These are phyloP conservation scores for Tenthredo distinguenda DNA, from an alignment of 2,888 invertebrate species.

Conservation along the genomic window DNA sequence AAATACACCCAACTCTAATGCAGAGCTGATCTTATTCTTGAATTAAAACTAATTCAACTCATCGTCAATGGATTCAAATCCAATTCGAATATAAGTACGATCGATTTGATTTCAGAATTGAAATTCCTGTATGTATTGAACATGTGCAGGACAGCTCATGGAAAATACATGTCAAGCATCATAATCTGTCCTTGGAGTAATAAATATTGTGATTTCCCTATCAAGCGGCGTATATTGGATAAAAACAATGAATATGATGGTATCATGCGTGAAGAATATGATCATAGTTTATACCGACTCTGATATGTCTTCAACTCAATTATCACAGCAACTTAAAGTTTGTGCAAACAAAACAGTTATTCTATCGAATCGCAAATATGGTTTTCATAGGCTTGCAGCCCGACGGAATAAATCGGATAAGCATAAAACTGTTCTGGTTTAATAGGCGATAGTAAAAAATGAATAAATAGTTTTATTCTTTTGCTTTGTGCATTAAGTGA, in stretches of 20 bases:
- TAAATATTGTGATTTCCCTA: not conserved
- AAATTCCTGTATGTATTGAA: not conserved
- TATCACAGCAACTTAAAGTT: constrained; percentile 34
- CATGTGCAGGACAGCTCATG: not conserved
- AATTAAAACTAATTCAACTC: not conserved
- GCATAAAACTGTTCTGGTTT: constrained; percentile 34
- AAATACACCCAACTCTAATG: not conserved
- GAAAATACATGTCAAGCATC: not conserved
- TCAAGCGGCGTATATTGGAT: not conserved
- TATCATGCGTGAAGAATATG: not conserved
- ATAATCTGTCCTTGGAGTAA: not conserved
- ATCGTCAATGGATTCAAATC: not conserved
- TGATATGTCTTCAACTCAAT: constrained; percentile 8
- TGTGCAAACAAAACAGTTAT: constrained; percentile 11
- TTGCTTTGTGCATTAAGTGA: constrained; percentile 77
- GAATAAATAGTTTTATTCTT: constrained; percentile 59
- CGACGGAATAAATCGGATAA: constrained; percentile 9
- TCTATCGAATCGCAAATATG: constrained; percentile 22
- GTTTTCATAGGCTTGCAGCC: constrained; percentile 6
- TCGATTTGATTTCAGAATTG: not conserved
- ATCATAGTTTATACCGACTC: not conserved
- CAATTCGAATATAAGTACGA: not conserved
- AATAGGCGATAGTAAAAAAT: constrained; percentile 41
- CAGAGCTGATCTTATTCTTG: not conserved
- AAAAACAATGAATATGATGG: not conserved